These are phyloP conservation scores for Asteroscopus sphinx DNA, from an alignment of 2,888 invertebrate species.

Conservation along the genomic window DNA sequence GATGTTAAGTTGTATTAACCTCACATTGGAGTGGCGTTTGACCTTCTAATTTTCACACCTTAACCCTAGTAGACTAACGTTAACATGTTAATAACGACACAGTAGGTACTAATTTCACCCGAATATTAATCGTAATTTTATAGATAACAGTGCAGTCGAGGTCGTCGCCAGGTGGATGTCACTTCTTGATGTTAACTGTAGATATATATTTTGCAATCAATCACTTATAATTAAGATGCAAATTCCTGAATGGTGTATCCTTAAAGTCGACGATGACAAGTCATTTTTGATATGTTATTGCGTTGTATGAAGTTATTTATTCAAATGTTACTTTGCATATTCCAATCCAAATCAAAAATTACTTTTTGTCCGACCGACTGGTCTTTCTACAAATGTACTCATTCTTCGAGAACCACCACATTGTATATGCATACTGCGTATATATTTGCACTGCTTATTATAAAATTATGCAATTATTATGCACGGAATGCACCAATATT, in stretches of 20 bases:
- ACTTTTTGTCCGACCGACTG: constrained; percentile 19
- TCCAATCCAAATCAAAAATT: constrained; percentile 20
- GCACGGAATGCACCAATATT: constrained; percentile 84
- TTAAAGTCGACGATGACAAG: constrained; percentile 19
- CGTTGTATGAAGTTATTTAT: not conserved
- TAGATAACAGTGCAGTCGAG: constrained; percentile 72
- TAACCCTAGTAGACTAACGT: constrained; percentile 62
- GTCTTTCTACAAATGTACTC: constrained; percentile 23
- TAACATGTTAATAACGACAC: constrained; percentile 59
- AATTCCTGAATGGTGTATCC: constrained; percentile 11
- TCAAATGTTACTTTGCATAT: constrained; percentile 2
- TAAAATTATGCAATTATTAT: constrained; percentile 76
- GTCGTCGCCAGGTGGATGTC: constrained; percentile 62
- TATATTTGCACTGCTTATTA: constrained; percentile 86
- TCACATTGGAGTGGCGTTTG: constrained; percentile 66
- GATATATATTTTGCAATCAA: constrained; percentile 19
- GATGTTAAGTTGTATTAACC: constrained; percentile 56
- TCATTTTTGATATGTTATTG: constrained; percentile 30
- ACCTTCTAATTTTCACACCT: constrained; percentile 62
- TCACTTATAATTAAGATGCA: constrained; percentile 17
- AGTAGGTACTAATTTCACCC: constrained; percentile 66
- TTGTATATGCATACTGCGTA: constrained; percentile 72
- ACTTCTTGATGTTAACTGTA: constrained; percentile 44
- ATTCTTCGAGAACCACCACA: constrained; percentile 48
- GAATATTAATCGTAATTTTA: constrained; percentile 66